Evolutionary conservation across 2,113 vertebrate genomes (phyloP).

Genomic region (Tor tambroides): DNA sequence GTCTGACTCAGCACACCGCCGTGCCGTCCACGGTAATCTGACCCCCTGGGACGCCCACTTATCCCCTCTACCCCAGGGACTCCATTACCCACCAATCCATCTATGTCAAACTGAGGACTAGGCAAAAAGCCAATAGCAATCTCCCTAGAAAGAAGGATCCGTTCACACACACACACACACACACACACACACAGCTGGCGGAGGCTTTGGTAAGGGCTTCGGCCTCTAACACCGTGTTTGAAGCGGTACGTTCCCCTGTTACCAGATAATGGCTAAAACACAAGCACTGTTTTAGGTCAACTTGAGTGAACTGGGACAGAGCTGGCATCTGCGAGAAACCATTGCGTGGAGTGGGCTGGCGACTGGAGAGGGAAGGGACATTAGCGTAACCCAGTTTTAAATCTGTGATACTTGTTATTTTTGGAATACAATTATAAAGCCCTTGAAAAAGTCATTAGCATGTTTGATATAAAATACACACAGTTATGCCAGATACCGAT

Average conservation of each 20-base stretch:
- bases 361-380: slow-evolving; percentile 49
- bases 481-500: slow-evolving; percentile 64
- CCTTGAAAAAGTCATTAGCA: slow-evolving; percentile 62
- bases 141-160: slow-evolving; percentile 59
- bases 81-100: slow-evolving; percentile 66
- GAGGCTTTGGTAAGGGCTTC: slow-evolving; percentile 48
- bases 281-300: slow-evolving; percentile 34
- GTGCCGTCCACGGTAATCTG: slow-evolving; percentile 30
- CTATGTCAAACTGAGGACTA: slow-evolving; percentile 67
- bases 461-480: slow-evolving; percentile 18
- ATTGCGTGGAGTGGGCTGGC: not conserved
- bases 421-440: slow-evolving; percentile 56
- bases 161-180: slow-evolving; percentile 17
- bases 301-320: slow-evolving; percentile 36
- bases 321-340: not conserved
- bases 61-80: slow-evolving; percentile 57
- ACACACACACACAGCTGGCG: slow-evolving; percentile 48
- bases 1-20: slow-evolving; percentile 70
- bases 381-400: slow-evolving; percentile 48
- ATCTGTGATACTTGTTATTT: slow-evolving; percentile 53
- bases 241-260: not conserved
- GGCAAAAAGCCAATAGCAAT: slow-evolving; percentile 63
- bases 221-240: slow-evolving; percentile 5
- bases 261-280: not conserved
- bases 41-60: slow-evolving; percentile 62